These are phyloP conservation scores for Gavialis gangeticus DNA, from an alignment of 2,113 vertebrate genomes.

Conservation along the genomic window DNA sequence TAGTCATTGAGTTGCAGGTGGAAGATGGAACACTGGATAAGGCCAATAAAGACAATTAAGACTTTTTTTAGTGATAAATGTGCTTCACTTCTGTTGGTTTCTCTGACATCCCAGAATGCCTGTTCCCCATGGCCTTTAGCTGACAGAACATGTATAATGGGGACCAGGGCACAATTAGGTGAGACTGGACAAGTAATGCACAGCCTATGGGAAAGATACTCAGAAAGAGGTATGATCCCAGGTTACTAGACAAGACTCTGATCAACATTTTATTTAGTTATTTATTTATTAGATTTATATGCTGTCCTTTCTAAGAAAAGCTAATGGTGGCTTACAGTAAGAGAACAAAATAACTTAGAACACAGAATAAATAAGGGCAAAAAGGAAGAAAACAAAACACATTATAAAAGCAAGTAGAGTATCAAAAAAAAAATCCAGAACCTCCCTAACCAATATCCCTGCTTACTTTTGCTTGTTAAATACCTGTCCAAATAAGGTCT, in stretches of 20 bases:
- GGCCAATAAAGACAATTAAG: slow-evolving; percentile 46
- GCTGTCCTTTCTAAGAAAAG: too few species aligned
- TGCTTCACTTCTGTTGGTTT: slow-evolving; percentile 2
- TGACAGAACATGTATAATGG: background rate
- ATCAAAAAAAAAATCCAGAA: background rate
- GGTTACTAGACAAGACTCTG: too few species aligned
- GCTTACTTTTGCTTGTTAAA: background rate
- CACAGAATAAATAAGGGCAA: fast-evolving
- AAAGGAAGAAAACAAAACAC: background rate
- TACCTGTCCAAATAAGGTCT: too few species aligned
- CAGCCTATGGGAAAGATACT: too few species aligned
- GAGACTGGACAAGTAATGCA: background rate
- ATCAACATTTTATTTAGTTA: too few species aligned
- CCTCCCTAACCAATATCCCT: slow-evolving; percentile 7
- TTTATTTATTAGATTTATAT: too few species aligned
- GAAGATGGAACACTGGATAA: slow-evolving; percentile 37
- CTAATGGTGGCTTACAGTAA: too few species aligned
- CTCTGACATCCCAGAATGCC: slow-evolving; percentile 2
- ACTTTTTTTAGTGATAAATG: slow-evolving; percentile 22
- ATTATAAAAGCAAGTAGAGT: background rate
- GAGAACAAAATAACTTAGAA: background rate
- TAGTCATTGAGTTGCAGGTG: slow-evolving; percentile 35
- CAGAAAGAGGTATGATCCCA: too few species aligned
- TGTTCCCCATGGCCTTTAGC: background rate
- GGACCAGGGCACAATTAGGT: background rate